phyloP scores from a whole-genome alignment of 2,888 invertebrate species.

The Siphlonurus alternatus region DNA sequence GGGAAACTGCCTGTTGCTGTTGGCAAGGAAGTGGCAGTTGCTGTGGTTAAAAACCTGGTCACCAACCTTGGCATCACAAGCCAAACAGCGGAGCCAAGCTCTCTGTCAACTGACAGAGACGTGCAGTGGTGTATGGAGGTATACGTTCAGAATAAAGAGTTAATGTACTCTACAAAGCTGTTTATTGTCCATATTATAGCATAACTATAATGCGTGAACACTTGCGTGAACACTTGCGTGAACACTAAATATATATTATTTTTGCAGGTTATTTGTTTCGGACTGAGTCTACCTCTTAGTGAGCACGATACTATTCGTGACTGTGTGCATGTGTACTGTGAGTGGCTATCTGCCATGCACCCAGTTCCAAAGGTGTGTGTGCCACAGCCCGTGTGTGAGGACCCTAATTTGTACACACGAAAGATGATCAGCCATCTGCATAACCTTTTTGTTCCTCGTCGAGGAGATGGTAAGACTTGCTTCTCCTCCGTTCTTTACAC shows the following conservation, averaged over 20 bases:
- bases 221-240: conserved; percentile 3
- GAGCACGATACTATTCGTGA: conserved; percentile 92
- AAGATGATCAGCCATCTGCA: conserved; percentile 86
- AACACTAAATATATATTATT: conserved; percentile 9
- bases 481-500: neutral
- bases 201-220: no score
- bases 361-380: conserved; percentile 72
- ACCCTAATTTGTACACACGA: conserved; percentile 77
- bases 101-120: conserved; percentile 60
- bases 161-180: no score
- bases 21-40: conserved; percentile 64
- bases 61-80: conserved; percentile 46
- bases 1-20: conserved; percentile 54
- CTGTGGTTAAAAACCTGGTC: conserved; percentile 62
- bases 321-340: conserved; percentile 92
- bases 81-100: conserved; percentile 69
- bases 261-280: conserved; percentile 73
- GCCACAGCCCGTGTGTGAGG: conserved; percentile 72
- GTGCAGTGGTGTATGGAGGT: conserved; percentile 57
- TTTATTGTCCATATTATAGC: conserved; percentile 2
- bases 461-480: conserved; percentile 63
- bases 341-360: conserved; percentile 83
- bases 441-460: conserved; percentile 84
- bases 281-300: conserved; percentile 70
- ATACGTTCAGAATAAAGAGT: conserved; percentile 12